Percentiles rank a stretch among this genome's conserved stretches.
phyloP scores from a whole-genome alignment of 2,888 invertebrate genomes.

The Xestia sexstrigata region DNA sequence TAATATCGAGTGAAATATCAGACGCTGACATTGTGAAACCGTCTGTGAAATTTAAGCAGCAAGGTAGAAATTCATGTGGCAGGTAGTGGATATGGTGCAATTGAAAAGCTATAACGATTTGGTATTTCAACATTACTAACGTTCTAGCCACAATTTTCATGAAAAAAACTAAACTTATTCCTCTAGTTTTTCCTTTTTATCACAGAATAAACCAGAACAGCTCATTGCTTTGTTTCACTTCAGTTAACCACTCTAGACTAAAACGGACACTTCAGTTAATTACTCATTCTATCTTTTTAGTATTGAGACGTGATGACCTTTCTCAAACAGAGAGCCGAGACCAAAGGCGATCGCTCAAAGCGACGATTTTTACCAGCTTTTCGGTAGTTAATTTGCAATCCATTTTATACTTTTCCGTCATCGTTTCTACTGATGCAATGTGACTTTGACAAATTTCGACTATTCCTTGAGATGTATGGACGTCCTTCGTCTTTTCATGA shows the following conservation, averaged over 20 bases:
- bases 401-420: not conserved
- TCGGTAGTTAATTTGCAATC: not conserved
- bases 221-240: not conserved
- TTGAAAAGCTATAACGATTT: constrained; percentile 17
- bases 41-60: constrained; percentile 18
- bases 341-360: not conserved
- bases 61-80: constrained; percentile 51
- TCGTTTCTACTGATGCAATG: not conserved
- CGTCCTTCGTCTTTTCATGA: not conserved
- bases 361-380: not conserved
- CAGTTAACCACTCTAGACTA: not conserved
- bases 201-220: not conserved
- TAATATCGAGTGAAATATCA: constrained; percentile 74
- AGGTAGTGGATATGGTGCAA: constrained; percentile 36
- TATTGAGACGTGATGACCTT: not conserved
- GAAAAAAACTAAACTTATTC: not conserved
- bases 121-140: not conserved
- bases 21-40: constrained; percentile 43
- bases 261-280: not conserved
- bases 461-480: not conserved
- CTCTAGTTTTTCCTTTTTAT: not conserved
- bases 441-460: not conserved
- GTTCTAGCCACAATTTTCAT: not conserved
- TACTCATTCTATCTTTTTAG: not conserved
- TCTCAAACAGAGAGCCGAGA: not conserved